Evolutionary conservation across 2,797 vertebrate genomes (phyloP).

Genomic region (Alcedo quadribrachys): DNA sequence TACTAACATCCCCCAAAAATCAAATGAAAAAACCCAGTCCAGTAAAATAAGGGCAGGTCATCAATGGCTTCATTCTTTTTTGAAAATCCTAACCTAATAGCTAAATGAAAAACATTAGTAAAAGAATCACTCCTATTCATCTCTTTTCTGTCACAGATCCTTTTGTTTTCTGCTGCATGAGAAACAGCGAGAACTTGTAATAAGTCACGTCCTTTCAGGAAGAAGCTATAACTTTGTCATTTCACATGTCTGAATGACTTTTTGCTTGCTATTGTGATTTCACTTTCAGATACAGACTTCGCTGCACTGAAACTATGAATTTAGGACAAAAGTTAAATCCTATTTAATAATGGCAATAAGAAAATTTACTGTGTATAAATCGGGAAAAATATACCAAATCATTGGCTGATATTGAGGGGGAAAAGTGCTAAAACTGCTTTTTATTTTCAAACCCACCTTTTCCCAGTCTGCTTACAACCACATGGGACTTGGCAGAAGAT

Average conservation of each 20-base stretch:
- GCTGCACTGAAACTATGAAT: neutral
- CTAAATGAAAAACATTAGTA: conserved; percentile 2
- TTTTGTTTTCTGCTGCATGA: neutral
- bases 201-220: neutral
- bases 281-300: neutral
- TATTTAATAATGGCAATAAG: neutral
- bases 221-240: neutral
- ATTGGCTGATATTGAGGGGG: neutral
- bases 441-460: neutral
- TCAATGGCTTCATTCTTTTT: conserved; percentile 41
- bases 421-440: neutral
- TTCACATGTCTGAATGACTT: neutral
- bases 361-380: neutral
- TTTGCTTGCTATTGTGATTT: neutral
- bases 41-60: neutral
- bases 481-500: neutral
- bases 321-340: neutral
- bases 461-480: neutral
- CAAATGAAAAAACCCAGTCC: neutral
- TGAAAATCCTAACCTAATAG: conserved; percentile 10
- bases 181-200: neutral
- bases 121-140: neutral
- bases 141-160: neutral
- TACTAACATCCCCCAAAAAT: neutral
- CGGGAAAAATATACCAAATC: neutral